Conservation (phyloP, 1,140 invertebrate genomes). For the Drosophila kanapiae region DNA sequence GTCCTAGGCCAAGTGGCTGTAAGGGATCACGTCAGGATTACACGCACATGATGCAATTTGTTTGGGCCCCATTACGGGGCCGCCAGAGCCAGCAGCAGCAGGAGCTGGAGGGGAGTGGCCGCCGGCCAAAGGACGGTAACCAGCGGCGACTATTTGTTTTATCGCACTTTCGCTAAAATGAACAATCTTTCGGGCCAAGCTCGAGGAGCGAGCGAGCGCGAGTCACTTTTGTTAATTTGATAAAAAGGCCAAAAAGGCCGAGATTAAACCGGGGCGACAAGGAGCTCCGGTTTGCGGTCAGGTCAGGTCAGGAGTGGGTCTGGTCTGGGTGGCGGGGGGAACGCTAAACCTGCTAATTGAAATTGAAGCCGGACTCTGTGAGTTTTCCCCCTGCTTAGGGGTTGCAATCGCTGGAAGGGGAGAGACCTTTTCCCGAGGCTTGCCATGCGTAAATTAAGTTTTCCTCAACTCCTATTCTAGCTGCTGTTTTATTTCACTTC, state of each 20-base stretch:
- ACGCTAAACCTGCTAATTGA: constrained; percentile 55
- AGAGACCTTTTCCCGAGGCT: constrained; percentile 28
- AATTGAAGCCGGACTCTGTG: constrained; percentile 51
- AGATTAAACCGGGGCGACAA: constrained; percentile 70
- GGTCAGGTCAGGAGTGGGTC: not conserved
- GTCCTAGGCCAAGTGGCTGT: constrained; percentile 58
- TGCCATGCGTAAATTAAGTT: constrained; percentile 77
- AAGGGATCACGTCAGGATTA: constrained; percentile 62
- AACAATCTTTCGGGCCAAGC: constrained; percentile 54
- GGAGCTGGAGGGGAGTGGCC: constrained; percentile 23
- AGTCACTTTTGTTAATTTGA: constrained; percentile 85
- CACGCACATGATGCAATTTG: constrained; percentile 84
- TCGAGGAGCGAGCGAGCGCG: constrained; percentile 9
- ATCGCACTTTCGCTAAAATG: constrained; percentile 84
- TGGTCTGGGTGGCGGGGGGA: not conserved
- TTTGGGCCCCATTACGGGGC: constrained; percentile 64
- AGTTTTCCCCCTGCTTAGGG: constrained; percentile 27
- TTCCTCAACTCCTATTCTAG: constrained; percentile 60
- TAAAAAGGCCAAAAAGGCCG: constrained; percentile 78
- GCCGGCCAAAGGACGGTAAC: constrained; percentile 7
- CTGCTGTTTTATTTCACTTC: constrained; percentile 50
- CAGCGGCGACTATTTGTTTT: constrained; percentile 77
- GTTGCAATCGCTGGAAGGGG: constrained; percentile 52
- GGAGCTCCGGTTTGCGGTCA: constrained; percentile 45
- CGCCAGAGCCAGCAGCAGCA: not conserved